Conservation (phyloP, 2,888 invertebrate species). For the Bruchidius siliquastri region DNA sequence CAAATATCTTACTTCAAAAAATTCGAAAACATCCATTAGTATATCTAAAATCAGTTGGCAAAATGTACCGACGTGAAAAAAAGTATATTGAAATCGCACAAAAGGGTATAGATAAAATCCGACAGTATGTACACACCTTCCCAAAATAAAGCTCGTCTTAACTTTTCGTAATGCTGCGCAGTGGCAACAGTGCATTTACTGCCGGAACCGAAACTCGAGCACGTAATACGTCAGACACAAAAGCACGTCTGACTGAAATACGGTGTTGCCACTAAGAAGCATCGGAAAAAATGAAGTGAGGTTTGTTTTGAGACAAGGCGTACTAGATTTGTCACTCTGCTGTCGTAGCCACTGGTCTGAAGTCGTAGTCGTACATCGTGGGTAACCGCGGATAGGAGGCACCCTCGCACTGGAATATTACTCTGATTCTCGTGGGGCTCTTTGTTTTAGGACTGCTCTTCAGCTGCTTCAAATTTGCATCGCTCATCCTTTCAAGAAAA, state of each 20-base stretch:
- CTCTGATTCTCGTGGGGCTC: slow-evolving; percentile 23
- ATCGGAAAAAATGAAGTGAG: background rate
- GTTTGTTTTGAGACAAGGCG: background rate
- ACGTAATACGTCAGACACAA: too few relatives aligned
- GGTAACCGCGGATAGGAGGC: slow-evolving; percentile 36
- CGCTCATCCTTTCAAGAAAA: slow-evolving; percentile 21
- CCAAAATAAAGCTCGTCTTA: background rate
- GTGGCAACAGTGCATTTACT: background rate
- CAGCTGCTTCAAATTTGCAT: slow-evolving; percentile 12
- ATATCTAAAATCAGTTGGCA: background rate
- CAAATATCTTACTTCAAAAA: background rate
- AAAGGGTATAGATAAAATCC: background rate
- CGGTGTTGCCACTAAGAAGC: too few relatives aligned
- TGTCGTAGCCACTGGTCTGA: slow-evolving; percentile 13
- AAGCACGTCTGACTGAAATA: too few relatives aligned
- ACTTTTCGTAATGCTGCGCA: background rate
- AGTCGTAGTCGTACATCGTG: slow-evolving; percentile 28
- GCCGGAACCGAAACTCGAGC: too few relatives aligned
- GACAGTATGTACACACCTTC: background rate
- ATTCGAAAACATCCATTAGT: background rate
- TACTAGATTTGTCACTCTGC: background rate
- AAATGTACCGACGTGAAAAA: background rate
- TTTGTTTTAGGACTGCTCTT: slow-evolving; percentile 14
- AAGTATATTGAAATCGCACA: background rate
- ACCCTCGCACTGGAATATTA: slow-evolving; percentile 35